These are phyloP conservation scores for Oryctes rhinoceros DNA, from an alignment of 1,140 invertebrate species.

Conservation along the genomic window DNA sequence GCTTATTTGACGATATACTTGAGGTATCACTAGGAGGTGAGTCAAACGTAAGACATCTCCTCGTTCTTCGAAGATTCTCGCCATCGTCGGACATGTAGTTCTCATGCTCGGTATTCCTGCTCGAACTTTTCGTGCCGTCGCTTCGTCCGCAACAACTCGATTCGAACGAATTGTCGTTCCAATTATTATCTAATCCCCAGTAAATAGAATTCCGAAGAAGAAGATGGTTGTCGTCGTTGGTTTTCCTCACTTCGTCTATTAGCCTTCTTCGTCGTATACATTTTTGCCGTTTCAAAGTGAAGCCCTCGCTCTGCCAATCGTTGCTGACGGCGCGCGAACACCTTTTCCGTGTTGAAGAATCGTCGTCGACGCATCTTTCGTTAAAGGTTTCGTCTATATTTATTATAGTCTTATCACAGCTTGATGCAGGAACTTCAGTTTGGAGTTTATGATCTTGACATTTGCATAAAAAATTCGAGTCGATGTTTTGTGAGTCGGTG, in stretches of 20 bases:
- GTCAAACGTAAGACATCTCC: constrained; percentile 54
- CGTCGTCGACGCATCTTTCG: constrained; percentile 57
- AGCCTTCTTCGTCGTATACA: constrained; percentile 54
- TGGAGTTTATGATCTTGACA: constrained; percentile 48
- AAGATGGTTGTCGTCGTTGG: neutral
- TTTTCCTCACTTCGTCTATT: constrained; percentile 42
- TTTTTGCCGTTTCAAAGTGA: constrained; percentile 56
- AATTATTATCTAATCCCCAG: constrained; percentile 28
- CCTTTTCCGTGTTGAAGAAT: constrained; percentile 26
- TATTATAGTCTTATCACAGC: constrained; percentile 56
- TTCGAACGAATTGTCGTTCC: constrained; percentile 49
- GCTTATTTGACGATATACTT: neutral
- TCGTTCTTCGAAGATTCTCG: neutral
- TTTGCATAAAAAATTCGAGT: constrained; percentile 53
- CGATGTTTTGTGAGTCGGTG: constrained; percentile 53
- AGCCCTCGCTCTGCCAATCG: constrained; percentile 43
- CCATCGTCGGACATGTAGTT: neutral
- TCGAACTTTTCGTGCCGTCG: neutral
- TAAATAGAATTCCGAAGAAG: neutral
- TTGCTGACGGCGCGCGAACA: constrained; percentile 45
- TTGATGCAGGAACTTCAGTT: constrained; percentile 39
- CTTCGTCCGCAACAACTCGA: constrained; percentile 7
- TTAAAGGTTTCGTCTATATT: constrained; percentile 57
- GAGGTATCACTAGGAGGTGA: constrained; percentile 45
- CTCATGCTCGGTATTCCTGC: neutral